Conservation (phyloP, 2,113 vertebrate species). For the Phrynosoma blainvillii region DNA sequence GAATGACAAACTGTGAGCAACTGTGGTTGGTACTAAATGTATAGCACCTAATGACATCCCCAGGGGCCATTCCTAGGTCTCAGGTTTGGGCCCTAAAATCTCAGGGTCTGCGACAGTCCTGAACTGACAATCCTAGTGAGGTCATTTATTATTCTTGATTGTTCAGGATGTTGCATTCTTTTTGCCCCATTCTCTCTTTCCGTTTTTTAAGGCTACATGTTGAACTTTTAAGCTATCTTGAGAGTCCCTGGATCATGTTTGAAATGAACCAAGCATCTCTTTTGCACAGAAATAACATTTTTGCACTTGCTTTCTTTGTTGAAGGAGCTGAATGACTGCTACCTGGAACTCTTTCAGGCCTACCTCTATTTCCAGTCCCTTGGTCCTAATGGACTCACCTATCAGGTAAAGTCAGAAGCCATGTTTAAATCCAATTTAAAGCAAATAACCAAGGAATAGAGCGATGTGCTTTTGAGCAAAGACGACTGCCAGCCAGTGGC, state of each 20-base stretch:
- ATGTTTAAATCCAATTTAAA: not conserved
- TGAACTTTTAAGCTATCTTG: not conserved
- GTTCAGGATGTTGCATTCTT: not conserved
- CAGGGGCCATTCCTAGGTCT: too few species aligned
- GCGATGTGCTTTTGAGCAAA: not conserved
- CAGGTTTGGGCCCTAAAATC: too few species aligned
- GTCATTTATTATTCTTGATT: not conserved
- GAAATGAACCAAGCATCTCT: not conserved
- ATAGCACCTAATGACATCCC: too few species aligned
- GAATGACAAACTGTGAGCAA: too few species aligned
- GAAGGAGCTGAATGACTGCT: slow-evolving; percentile 92
- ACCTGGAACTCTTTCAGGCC: slow-evolving; percentile 92
- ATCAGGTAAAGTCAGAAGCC: slow-evolving; percentile 80
- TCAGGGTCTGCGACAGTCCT: too few species aligned
- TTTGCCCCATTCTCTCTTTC: not conserved
- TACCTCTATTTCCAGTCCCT: slow-evolving; percentile 93
- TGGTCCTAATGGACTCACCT: slow-evolving; percentile 84
- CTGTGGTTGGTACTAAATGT: too few species aligned
- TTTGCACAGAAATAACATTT: not conserved
- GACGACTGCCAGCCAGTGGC: too few species aligned
- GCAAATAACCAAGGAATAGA: not conserved
- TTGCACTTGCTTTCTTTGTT: not conserved
- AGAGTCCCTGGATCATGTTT: too few species aligned
- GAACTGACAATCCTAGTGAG: too few species aligned
- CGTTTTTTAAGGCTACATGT: not conserved